Evolutionary conservation across 2,797 vertebrate genomes (phyloP), one percentile per base, ranked within the genome.

Genomic region (Esox lucius): DNA sequence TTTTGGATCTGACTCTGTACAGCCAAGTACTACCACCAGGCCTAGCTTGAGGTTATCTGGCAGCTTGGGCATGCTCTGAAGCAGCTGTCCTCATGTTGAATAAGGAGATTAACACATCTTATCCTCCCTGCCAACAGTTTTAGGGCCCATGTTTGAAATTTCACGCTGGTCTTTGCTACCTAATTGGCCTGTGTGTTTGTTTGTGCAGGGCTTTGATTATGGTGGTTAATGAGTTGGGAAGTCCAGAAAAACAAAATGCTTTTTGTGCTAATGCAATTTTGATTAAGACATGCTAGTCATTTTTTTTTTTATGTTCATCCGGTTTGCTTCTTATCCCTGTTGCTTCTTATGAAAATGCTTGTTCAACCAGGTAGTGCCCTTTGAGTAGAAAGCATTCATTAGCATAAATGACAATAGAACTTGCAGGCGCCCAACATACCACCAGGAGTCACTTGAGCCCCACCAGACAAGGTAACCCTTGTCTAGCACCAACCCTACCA

Each of bases 101-200:
- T 64, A 70, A 65, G 53, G 35, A 53, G 46, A 71, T 71, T 53
- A 71, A 71, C 61, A 71, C 51, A 67, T 76, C 46, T 71, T 71
- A 26, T 71, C 46, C 68, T 48, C 26, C n/a, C 22, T 24, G 67
- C 39, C 67, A n/a, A 42, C 4, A 22, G 74, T 62, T 42, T 42
- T 68, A 42, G 68, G 19, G 51, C 51, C 22, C 46, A 26, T 49
- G 42, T 24, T 49, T 53, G 22, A 61, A 67, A 67, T 67, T 76
- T 72, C 70, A 76, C 33, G 70, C 48, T 22, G 56, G 70, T 67
- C 33, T 76, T 46, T 49, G 28, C 42, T 67, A 42, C 61, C n/a
- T 59, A 67, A 76, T 68, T 72, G 69, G 70, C 70, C 61, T 56
- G 22, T 70, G 15, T 42, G 61, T n/a, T 56, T 13, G 3, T 59